Base-by-base conservation (phyloP, 1,140 invertebrate species). In the Ephestia elutella region DNA sequence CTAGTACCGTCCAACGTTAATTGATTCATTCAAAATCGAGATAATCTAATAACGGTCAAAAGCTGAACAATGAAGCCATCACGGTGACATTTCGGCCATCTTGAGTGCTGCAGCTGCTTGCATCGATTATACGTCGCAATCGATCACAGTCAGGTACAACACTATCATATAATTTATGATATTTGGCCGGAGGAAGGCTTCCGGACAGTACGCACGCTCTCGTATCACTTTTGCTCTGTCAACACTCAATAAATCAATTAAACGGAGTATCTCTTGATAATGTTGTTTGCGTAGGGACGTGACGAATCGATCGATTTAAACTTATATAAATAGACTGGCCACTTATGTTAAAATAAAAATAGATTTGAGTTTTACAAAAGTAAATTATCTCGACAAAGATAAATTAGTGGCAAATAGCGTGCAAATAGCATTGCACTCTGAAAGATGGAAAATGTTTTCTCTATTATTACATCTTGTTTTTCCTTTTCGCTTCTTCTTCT, bases 211-310 rank as follows among this genome's bases (percentile, higher is more conserved):
- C 48, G 20, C n/a, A n/a, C 69, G 75, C 66, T 59, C 65, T 68
- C 13, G 38, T 44, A 44, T 44, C 63, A 64, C 68, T 71, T 74
- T 68, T 76, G 73, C 71, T 59, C 63, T 70, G 80, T 85, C 79
- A 82, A 82, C 80, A 83, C 72, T 74, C 75, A 80, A 83, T 86
- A 83, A 83, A 86, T 81, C 82, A 82, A 85, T 85, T 82, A 85
- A 61, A 67, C 54, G 59, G 73, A 70, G 75, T 78, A 72, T 79
- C 73, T 78, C 61, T 66, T 25, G 72, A 74, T 75, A 69, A 49
- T 49, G 49, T 28, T 70, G 65, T 68, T 70, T 65, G 74, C 65
- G 73, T 25, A 49, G 53, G 28, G 13, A 15, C 25, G 53, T 13
- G 25, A 56, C 54, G 38, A 56, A 56, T 20, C 54, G 54, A 56